Evolutionary conservation across 2,797 vertebrate species (phyloP).

Genomic region (Oceanodroma leucorhoa): DNA sequence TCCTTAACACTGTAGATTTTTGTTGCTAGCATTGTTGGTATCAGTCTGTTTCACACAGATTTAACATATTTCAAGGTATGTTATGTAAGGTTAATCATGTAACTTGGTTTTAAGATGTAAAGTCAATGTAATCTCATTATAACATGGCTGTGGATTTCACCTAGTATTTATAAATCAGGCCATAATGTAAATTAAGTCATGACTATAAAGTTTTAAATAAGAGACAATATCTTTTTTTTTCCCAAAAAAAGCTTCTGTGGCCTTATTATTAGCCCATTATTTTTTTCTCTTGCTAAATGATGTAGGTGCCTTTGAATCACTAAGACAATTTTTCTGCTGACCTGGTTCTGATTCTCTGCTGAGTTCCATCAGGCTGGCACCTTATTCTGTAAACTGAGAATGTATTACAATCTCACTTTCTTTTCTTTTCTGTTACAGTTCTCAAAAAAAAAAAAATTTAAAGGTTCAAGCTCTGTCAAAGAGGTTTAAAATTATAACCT

Average conservation of each 20-base stretch:
- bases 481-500: not conserved
- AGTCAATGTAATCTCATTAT: not conserved
- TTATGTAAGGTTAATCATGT: not conserved
- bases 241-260: rapidly evolving
- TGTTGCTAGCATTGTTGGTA: not conserved
- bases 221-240: not conserved
- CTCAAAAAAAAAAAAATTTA: not conserved
- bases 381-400: not conserved
- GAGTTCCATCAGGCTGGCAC: not conserved
- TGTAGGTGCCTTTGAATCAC: not conserved
- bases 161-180: not conserved
- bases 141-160: not conserved
- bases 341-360: not conserved
- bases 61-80: not conserved
- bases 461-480: not conserved
- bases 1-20: not conserved
- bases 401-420: not conserved
- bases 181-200: not conserved
- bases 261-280: not conserved
- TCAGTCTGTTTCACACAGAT: not conserved
- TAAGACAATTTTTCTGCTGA: not conserved
- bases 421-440: not conserved
- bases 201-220: not conserved
- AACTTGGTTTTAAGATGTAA: not conserved
- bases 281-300: not conserved